These are phyloP conservation scores for Phlogophora meticulosa DNA, from an alignment of 2,888 invertebrate genomes.

Conservation along the genomic window DNA sequence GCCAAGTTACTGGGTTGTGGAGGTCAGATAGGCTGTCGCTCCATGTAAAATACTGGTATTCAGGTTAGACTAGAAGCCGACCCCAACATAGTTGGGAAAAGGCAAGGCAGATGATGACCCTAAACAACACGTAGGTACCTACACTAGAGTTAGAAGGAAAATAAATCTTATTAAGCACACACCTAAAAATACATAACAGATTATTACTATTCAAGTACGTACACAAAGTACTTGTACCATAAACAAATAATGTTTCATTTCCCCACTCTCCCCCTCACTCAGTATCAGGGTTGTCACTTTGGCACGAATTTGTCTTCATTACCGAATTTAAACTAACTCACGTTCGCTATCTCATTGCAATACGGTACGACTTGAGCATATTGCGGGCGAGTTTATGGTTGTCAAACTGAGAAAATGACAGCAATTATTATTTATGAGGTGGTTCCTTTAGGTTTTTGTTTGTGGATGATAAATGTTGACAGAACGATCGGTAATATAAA, in stretches of 20 bases:
- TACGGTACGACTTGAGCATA: conserved; percentile 46
- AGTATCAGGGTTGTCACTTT: conserved; percentile 27
- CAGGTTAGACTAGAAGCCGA: too few relatives aligned
- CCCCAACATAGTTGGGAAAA: too few relatives aligned
- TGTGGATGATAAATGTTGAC: conserved; percentile 27
- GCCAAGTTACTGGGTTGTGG: too few relatives aligned
- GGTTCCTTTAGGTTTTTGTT: conserved; percentile 9
- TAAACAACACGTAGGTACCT: neutral
- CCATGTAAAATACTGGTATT: too few relatives aligned
- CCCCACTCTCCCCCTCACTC: too few relatives aligned
- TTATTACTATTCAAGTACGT: conserved; percentile 25
- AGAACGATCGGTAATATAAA: neutral
- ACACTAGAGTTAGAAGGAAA: neutral
- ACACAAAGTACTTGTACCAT: neutral
- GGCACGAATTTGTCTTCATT: conserved; percentile 59
- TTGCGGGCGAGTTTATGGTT: conserved; percentile 40
- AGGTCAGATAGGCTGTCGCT: too few relatives aligned
- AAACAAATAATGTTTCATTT: conserved; percentile 54
- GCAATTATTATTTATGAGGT: conserved; percentile 48
- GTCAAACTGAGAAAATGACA: conserved; percentile 27
- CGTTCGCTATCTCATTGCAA: conserved; percentile 50
- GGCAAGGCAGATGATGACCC: too few relatives aligned
- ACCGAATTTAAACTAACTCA: conserved; percentile 62
- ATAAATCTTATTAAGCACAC: conserved; percentile 15
- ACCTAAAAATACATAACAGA: neutral